Evolutionary conservation across 2,113 vertebrate species (phyloP).

Genomic region (Varanus salvator): DNA sequence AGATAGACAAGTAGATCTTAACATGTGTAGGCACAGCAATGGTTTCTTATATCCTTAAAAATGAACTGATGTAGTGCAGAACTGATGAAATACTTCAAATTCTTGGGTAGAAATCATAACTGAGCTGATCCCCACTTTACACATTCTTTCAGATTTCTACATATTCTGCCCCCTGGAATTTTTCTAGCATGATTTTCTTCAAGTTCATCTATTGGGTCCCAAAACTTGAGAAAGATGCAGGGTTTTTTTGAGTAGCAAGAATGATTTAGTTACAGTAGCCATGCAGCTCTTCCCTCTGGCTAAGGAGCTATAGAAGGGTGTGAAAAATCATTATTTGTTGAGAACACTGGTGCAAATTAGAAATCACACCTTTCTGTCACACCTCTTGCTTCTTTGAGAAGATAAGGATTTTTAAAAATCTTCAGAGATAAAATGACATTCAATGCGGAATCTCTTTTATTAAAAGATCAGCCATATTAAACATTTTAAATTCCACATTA

Average conservation of each 20-base stretch:
- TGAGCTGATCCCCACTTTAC: too few species aligned
- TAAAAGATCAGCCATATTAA: not conserved
- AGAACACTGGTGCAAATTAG: constrained; percentile 81
- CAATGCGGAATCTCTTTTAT: constrained; percentile 48
- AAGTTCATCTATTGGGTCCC: not conserved
- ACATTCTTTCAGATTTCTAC: not conserved
- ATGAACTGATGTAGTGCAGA: not conserved
- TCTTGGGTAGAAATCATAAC: not conserved
- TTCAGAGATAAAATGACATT: constrained; percentile 56
- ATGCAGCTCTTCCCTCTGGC: constrained; percentile 70
- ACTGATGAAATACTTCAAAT: not conserved
- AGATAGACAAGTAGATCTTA: not conserved
- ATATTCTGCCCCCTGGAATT: not conserved
- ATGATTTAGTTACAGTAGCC: constrained; percentile 75
- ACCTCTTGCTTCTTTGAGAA: constrained; percentile 77
- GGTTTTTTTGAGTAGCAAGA: constrained; percentile 55
- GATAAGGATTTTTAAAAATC: constrained; percentile 34
- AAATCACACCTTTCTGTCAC: constrained; percentile 82
- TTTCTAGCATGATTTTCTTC: not conserved
- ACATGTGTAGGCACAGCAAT: not conserved
- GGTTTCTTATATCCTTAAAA: not conserved
- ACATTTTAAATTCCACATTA: constrained; percentile 4
- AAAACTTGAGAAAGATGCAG: not conserved
- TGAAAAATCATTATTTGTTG: constrained; percentile 84
- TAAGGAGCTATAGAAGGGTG: constrained; percentile 71